phyloP scores from a whole-genome alignment of 2,888 invertebrate species.

The Athalia cordata region DNA sequence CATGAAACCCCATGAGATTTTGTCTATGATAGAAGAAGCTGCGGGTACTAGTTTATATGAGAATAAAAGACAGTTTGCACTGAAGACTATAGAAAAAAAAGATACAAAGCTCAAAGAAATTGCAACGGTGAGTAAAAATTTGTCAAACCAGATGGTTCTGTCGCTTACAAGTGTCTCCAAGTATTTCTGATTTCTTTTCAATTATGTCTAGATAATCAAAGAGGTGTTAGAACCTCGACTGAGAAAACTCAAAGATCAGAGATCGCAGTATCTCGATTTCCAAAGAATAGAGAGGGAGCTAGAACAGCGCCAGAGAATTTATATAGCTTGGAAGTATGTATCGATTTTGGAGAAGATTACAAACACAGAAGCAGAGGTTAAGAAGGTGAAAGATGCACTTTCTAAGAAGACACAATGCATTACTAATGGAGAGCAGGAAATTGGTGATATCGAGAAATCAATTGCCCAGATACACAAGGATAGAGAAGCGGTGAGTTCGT shows the following conservation, averaged over 20 bases:
- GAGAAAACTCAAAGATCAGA: conserved; percentile 88
- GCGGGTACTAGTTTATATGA: conserved; percentile 99
- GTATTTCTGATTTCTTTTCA: conserved; percentile 1
- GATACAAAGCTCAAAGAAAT: conserved; percentile 93
- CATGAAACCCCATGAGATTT: conserved; percentile 98
- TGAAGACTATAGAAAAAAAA: conserved; percentile 93
- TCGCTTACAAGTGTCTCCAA: neutral
- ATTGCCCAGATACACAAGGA: conserved; percentile 79
- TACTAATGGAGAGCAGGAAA: conserved; percentile 75
- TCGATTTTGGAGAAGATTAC: conserved; percentile 75
- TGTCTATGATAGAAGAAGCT: conserved; percentile 99
- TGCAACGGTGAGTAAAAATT: neutral
- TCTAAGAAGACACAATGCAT: conserved; percentile 76
- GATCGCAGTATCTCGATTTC: conserved; percentile 89
- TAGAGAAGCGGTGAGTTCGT: conserved; percentile 78
- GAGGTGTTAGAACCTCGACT: conserved; percentile 96
- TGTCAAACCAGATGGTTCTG: neutral
- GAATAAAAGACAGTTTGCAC: conserved; percentile 89
- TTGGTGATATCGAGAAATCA: conserved; percentile 76
- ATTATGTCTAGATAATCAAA: conserved; percentile 76
- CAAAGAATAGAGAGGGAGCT: conserved; percentile 90
- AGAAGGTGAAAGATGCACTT: conserved; percentile 77
- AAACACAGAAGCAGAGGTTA: conserved; percentile 75
- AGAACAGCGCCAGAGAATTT: conserved; percentile 85
- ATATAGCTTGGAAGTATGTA: conserved; percentile 84